phyloP scores from a whole-genome alignment of 1,140 invertebrate species.

The Triops longicaudatus region DNA sequence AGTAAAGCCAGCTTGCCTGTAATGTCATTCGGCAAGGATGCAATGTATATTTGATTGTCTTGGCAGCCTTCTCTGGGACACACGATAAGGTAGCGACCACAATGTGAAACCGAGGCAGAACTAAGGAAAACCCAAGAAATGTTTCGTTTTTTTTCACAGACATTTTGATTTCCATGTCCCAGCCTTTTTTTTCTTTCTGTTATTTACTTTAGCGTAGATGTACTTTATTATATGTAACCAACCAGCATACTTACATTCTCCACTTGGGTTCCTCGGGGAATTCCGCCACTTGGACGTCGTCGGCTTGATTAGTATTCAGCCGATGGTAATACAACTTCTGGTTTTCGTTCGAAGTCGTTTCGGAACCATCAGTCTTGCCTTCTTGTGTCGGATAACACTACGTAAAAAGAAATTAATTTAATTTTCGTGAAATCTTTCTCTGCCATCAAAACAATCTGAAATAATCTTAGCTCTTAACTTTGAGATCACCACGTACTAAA shows the following conservation, averaged over 20 bases:
- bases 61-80: slow-evolving; percentile 23
- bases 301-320: slow-evolving; percentile 72
- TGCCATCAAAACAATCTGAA: neutral
- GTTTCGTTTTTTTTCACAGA: too few relatives aligned
- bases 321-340: slow-evolving; percentile 92
- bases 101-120: slow-evolving; percentile 12
- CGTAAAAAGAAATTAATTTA: slow-evolving; percentile 30
- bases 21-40: neutral
- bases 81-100: slow-evolving; percentile 19
- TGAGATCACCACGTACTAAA: too few relatives aligned
- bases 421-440: neutral
- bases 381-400: slow-evolving; percentile 66
- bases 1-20: neutral
- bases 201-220: neutral
- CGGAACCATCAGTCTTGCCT: slow-evolving; percentile 77
- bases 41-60: slow-evolving; percentile 19
- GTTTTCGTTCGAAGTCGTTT: slow-evolving; percentile 73
- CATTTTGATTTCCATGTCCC: too few relatives aligned
- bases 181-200: too few relatives aligned
- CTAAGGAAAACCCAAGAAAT: neutral
- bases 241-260: slow-evolving; percentile 64
- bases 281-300: slow-evolving; percentile 82
- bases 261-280: slow-evolving; percentile 86
- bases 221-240: neutral
- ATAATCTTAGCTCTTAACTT: neutral